A percentile compares a stretch with the other conserved stretches of the same genome.
Conservation (phyloP, 2,797 vertebrate species). For the Anabas testudineus region DNA sequence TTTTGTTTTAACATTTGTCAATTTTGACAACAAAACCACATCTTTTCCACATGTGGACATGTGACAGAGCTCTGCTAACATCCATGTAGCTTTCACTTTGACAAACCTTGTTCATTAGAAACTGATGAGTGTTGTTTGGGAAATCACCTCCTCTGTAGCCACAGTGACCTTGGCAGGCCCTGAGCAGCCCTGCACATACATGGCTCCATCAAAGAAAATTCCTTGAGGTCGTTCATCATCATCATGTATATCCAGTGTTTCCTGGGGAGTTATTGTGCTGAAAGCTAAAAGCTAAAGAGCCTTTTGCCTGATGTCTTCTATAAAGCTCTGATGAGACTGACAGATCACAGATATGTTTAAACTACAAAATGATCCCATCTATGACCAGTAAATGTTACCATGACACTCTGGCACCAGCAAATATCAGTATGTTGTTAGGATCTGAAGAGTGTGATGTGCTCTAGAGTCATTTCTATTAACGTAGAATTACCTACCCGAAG, state of each 20-base stretch:
- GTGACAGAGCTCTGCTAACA: neutral
- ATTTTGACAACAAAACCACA: neutral
- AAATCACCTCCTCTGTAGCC: neutral
- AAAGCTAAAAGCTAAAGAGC: too few relatives aligned
- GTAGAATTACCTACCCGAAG: slow-evolving; percentile 82
- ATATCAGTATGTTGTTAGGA: too few relatives aligned
- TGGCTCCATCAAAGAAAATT: too few relatives aligned
- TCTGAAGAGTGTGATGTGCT: too few relatives aligned
- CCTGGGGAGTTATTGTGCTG: too few relatives aligned
- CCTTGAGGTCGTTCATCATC: neutral
- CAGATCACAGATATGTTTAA: too few relatives aligned
- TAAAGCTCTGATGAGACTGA: too few relatives aligned
- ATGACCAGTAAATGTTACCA: too few relatives aligned
- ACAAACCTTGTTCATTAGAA: neutral
- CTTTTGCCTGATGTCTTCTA: too few relatives aligned
- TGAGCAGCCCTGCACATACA: neutral
- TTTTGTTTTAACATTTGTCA: rapidly evolving
- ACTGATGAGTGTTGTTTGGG: neutral
- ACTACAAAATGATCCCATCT: too few relatives aligned
- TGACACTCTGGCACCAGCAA: too few relatives aligned
- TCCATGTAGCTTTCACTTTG: neutral
- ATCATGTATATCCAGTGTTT: neutral
- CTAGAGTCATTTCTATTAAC: too few relatives aligned
- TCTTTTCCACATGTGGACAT: neutral
- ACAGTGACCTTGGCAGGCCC: rapidly evolving